phyloP scores from a whole-genome alignment of 2,113 vertebrate genomes.

The Rallus limicola region DNA sequence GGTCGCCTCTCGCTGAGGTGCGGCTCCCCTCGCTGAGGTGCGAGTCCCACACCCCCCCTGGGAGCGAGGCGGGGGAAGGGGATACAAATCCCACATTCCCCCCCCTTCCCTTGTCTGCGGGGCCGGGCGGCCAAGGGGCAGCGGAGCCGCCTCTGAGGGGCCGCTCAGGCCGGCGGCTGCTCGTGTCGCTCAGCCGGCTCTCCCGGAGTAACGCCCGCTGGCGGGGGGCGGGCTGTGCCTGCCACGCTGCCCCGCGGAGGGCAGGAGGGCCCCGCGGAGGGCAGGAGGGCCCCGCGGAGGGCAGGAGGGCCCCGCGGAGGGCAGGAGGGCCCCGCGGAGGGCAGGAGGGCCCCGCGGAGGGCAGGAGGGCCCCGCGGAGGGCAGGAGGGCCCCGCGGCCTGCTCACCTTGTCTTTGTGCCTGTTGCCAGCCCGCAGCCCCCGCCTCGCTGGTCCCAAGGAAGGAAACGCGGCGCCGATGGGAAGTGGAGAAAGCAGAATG shows the following conservation, averaged over 20 bases:
- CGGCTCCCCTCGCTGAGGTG: too few species aligned
- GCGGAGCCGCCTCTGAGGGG: accelerated
- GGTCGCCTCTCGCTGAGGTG: not conserved
- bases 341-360: not conserved
- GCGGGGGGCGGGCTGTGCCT: too few species aligned
- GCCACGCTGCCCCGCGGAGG: accelerated
- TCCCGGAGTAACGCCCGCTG: too few species aligned
- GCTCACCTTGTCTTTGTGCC: not conserved
- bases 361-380: not conserved
- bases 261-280: not conserved
- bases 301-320: not conserved
- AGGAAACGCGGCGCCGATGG: slow-evolving; percentile 88
- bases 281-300: not conserved
- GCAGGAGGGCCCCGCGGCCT: accelerated
- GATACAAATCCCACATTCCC: too few species aligned
- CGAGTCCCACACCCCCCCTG: too few species aligned
- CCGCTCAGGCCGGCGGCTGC: accelerated
- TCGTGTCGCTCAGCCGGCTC: accelerated
- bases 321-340: not conserved
- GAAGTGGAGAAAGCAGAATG: slow-evolving; percentile 63
- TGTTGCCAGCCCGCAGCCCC: slow-evolving; percentile 58
- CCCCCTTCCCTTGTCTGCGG: accelerated
- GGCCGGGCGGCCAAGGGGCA: not conserved
- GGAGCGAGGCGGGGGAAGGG: too few species aligned
- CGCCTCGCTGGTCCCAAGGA: slow-evolving; percentile 80